phyloP scores from a whole-genome alignment of 2,888 invertebrate species.

The Nowickia ferox region DNA sequence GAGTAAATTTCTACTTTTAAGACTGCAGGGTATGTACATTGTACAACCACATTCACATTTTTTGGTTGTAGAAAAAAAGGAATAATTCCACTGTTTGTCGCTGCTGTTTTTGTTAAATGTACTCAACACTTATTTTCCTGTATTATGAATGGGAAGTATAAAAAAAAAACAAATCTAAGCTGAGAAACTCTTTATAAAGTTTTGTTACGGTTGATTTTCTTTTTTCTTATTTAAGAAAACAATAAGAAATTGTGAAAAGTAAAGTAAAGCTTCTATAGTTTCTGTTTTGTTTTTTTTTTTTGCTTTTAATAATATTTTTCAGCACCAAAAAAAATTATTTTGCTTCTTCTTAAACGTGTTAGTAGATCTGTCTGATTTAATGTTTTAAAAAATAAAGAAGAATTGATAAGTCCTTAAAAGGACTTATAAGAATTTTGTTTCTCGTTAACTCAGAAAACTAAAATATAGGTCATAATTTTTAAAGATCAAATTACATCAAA shows the following conservation, averaged over 20 bases:
- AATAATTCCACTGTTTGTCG: slow-evolving; percentile 6
- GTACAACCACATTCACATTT: not conserved
- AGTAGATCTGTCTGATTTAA: no score
- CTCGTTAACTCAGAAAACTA: no score
- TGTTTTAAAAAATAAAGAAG: no score
- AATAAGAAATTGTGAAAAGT: slow-evolving; percentile 24
- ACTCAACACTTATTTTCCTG: slow-evolving; percentile 60
- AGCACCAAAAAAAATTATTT: not conserved
- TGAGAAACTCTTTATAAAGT: slow-evolving; percentile 14
- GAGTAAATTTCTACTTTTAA: no score
- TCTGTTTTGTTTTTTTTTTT: not conserved
- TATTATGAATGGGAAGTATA: slow-evolving; percentile 17
- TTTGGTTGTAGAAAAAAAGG: slow-evolving; percentile 1
- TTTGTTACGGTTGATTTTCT: slow-evolving; percentile 24
- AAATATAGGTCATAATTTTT: no score
- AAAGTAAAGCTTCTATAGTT: slow-evolving; percentile 16
- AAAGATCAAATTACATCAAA: no score
- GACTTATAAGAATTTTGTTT: no score
- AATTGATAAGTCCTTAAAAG: no score
- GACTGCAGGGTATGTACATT: no score
- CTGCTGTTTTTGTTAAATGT: slow-evolving; percentile 31
- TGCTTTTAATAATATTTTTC: not conserved
- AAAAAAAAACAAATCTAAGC: not conserved
- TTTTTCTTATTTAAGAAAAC: slow-evolving; percentile 25
- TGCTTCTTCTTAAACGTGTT: no score